A percentile compares a stretch with the other conserved stretches of the same genome.
Conservation (phyloP, 2,797 vertebrate genomes). For the Micromesistius poutassou region DNA sequence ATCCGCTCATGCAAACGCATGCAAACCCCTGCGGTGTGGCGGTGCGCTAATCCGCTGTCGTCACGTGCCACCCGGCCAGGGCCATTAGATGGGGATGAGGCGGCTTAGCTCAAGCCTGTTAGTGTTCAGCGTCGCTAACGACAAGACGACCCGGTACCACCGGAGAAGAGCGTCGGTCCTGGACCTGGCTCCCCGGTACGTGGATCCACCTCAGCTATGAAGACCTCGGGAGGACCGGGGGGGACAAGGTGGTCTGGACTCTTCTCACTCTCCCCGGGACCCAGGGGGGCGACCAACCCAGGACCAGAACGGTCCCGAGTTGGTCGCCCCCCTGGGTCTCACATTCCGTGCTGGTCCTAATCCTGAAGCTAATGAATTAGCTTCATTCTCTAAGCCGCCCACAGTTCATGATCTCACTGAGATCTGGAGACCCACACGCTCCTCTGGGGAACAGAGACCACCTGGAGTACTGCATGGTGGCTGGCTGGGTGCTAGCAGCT, state of each 20-base stretch:
- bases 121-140: constrained; percentile 57
- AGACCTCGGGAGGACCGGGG: constrained; percentile 19
- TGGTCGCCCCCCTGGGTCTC: not conserved
- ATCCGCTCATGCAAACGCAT: constrained; percentile 40
- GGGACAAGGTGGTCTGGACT: constrained; percentile 24
- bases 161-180: constrained; percentile 21
- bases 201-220: constrained; percentile 24
- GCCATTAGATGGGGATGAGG: constrained; percentile 62
- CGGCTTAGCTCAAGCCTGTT: constrained; percentile 71
- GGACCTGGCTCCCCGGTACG: constrained; percentile 23
- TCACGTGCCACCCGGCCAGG: constrained; percentile 58
- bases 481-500: not conserved
- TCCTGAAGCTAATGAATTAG: not conserved
- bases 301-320: too few relatives aligned
- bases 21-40: constrained; percentile 41
- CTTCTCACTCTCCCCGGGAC: too few relatives aligned
- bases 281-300: too few relatives aligned
- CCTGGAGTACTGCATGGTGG: not conserved
- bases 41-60: constrained; percentile 67
- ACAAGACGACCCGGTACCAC: constrained; percentile 40
- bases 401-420: constrained; percentile 28
- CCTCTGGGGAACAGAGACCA: not conserved
- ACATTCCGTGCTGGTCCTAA: not conserved
- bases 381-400: not conserved
- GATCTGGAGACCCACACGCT: not conserved